Evolutionary conservation across 1,140 invertebrate genomes (phyloP).

Genomic region (Eupeodes corollae): DNA sequence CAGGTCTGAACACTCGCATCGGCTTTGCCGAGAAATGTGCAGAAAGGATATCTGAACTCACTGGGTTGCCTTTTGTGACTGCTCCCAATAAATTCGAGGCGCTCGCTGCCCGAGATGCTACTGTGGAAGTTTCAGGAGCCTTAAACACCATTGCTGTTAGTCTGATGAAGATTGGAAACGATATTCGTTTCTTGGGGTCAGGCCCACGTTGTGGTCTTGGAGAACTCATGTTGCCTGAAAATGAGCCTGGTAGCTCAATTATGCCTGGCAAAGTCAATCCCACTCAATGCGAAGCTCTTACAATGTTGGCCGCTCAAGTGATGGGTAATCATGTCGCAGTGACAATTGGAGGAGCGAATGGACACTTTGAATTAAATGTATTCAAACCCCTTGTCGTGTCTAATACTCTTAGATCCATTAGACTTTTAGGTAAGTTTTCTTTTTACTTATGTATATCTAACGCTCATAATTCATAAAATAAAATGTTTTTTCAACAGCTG

Average conservation of each 20-base stretch:
- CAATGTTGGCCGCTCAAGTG: conserved; percentile 97
- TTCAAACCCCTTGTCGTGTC: conserved; percentile 97
- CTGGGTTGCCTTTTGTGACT: conserved; percentile 75
- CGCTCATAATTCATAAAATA: background rate
- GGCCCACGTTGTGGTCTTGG: conserved; percentile 94
- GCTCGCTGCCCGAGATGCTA: conserved; percentile 83
- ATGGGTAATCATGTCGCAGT: conserved; percentile 98
- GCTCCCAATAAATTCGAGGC: conserved; percentile 99
- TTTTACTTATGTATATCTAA: background rate
- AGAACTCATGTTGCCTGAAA: conserved; percentile 92
- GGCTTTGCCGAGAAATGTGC: conserved; percentile 87
- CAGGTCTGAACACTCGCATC: conserved; percentile 79
- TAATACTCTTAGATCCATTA: conserved; percentile 88
- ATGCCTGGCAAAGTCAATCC: conserved; percentile 99
- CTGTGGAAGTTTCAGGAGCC: conserved; percentile 92
- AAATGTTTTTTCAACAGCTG: conserved; percentile 38
- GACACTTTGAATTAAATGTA: conserved; percentile 98
- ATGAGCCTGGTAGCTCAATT: conserved; percentile 97
- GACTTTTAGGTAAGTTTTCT: conserved; percentile 57
- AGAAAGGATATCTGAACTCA: conserved; percentile 64
- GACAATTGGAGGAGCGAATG: conserved; percentile 87
- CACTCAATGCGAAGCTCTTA: conserved; percentile 96
- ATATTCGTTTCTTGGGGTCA: conserved; percentile 87
- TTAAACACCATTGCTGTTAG: conserved; percentile 88
- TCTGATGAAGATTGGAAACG: conserved; percentile 98